Evolutionary conservation across 2,888 invertebrate genomes (phyloP), one percentile per base, ranked within the genome.

Genomic region (Dendrolimus pini): DNA sequence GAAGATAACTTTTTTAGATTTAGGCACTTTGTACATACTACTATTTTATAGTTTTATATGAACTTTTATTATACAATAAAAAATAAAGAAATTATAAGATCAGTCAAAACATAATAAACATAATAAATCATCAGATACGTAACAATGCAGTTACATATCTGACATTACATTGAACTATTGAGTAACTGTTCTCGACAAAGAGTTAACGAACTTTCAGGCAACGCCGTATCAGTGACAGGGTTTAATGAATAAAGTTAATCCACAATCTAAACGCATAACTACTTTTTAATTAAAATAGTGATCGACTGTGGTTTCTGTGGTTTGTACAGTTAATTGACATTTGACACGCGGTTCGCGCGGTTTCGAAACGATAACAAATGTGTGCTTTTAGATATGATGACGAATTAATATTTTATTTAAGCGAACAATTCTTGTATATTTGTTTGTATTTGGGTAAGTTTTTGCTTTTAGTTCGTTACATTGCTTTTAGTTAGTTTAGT

Each of bases 211-310:
- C 47, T 9, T 18, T 42, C 47, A 47, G 53, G n/a, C 10, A 14
- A 18, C 54, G 41, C 55, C 58, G 53, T 55, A 41, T 18, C 52
- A 42, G 42, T 10, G 52, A 59, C 56, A 52, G 61, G 65, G 64
- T 65, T 69, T 78, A 80, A 81, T 81, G 75, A 81, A 81, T 75
- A 80, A 81, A 81, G 77, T 81, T 81, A 75, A 77, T 71, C 47
- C 47, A 12, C 12, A 70, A 77, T 75, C 75, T 62, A 60, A 60
- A 64, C 63, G 62, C 62, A 69, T 67, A 67, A 66, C 64, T 60
- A 60, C 61, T 66, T 65, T 78, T 75, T 77, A 73, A 80, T 80
- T 79, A 77, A 75, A 75, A 74, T 70, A 72, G 62, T 65, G 64
- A 61, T 60, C 61, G 59, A 47, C 47, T 47, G 47, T 12, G 47